These are phyloP conservation scores for Choloepus didactylus DNA, from an alignment of 2,797 vertebrate species.

Conservation along the genomic window DNA sequence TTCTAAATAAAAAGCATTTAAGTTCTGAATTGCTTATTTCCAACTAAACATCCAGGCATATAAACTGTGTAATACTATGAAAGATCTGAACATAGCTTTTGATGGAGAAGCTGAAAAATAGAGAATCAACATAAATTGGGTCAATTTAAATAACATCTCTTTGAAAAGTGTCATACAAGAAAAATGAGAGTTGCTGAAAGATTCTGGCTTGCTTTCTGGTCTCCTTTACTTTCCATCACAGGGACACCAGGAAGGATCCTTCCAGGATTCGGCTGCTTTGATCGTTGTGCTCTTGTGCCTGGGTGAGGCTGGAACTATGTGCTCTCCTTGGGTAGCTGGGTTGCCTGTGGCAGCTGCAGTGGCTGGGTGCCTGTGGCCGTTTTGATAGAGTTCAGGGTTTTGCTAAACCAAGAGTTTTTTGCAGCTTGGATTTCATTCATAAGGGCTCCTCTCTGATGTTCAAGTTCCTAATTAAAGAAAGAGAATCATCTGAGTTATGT, in stretches of 20 bases:
- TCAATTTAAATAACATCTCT: slow-evolving; percentile 68
- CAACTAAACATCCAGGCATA: slow-evolving; percentile 87
- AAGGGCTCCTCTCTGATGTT: slow-evolving; percentile 97
- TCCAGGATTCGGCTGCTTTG: slow-evolving; percentile 73
- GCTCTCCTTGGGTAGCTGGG: slow-evolving; percentile 93
- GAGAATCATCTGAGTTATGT: slow-evolving; percentile 51
- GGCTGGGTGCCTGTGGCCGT: slow-evolving; percentile 91
- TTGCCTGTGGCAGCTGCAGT: slow-evolving; percentile 83
- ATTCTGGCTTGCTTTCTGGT: slow-evolving; percentile 84
- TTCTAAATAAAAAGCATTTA: slow-evolving; percentile 86
- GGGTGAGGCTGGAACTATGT: slow-evolving; percentile 89
- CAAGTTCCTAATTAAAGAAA: slow-evolving; percentile 93
- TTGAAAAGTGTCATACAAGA: slow-evolving; percentile 82
- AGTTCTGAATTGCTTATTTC: slow-evolving; percentile 86
- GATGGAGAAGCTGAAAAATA: slow-evolving; percentile 85
- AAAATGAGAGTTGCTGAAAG: slow-evolving; percentile 85
- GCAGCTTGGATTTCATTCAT: slow-evolving; percentile 99
- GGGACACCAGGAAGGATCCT: slow-evolving; percentile 74
- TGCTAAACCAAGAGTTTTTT: slow-evolving; percentile 99
- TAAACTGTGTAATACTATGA: slow-evolving; percentile 87
- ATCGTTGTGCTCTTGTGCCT: slow-evolving; percentile 87
- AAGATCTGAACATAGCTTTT: slow-evolving; percentile 84
- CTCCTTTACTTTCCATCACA: slow-evolving; percentile 81
- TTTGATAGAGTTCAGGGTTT: slow-evolving; percentile 99
- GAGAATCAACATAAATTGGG: slow-evolving; percentile 84